These are phyloP conservation scores for Anser brachyrhynchus DNA, from an alignment of 2,113 vertebrate genomes.

Conservation along the genomic window DNA sequence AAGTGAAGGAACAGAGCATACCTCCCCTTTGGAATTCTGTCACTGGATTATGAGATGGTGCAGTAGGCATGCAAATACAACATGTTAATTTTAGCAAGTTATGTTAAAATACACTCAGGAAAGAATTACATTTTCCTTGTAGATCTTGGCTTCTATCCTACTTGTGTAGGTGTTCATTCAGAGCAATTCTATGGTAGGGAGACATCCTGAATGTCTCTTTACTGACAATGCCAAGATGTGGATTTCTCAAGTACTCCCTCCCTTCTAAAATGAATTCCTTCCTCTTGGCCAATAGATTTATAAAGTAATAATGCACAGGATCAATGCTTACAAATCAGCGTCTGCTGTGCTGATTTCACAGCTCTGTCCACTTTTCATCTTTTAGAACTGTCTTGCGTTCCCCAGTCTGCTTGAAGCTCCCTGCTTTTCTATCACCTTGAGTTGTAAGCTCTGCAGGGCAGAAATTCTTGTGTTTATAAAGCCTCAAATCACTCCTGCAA, in stretches of 20 bases:
- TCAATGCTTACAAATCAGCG: neutral
- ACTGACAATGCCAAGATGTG: neutral
- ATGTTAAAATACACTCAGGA: neutral
- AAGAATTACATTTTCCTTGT: neutral
- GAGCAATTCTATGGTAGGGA: neutral
- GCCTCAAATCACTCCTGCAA: neutral
- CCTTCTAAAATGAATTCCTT: neutral
- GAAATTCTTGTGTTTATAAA: constrained; percentile 15
- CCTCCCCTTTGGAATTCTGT: neutral
- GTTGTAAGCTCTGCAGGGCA: neutral
- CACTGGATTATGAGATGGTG: neutral
- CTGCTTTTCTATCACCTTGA: neutral
- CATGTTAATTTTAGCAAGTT: neutral
- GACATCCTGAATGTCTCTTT: neutral
- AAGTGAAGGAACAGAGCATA: neutral
- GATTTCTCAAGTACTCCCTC: neutral
- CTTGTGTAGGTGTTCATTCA: neutral
- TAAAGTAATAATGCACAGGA: neutral
- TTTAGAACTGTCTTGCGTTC: neutral
- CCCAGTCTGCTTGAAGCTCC: neutral
- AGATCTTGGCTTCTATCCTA: neutral
- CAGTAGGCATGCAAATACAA: neutral
- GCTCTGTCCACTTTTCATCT: neutral
- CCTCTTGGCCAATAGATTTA: neutral
- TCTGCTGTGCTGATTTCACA: constrained; percentile 10